Percentiles rank a stretch among this genome's conserved stretches.
These are phyloP conservation scores for Heliornis fulica DNA, from an alignment of 2,113 vertebrate genomes.

Conservation along the genomic window DNA sequence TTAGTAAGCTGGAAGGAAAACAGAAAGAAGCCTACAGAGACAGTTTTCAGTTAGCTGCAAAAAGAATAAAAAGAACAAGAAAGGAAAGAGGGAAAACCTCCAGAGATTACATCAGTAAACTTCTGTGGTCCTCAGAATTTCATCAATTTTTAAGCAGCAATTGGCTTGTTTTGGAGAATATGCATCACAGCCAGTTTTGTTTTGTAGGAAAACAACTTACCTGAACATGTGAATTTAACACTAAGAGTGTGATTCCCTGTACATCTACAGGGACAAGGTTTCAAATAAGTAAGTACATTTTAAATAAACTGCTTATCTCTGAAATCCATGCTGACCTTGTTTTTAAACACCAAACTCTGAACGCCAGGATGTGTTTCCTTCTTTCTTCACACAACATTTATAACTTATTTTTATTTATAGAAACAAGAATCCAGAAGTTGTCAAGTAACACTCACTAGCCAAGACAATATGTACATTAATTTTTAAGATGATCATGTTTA, in stretches of 20 bases:
- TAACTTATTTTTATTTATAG: not conserved
- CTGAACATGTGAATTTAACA: not conserved
- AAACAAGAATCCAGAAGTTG: not conserved
- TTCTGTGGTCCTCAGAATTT: not conserved
- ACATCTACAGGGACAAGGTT: not conserved
- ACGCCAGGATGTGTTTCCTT: not conserved
- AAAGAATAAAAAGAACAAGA: not conserved
- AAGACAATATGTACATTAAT: not conserved
- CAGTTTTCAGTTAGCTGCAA: not conserved
- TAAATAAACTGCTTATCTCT: not conserved
- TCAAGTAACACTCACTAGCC: not conserved
- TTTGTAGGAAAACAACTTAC: not conserved
- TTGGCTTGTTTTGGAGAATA: not conserved
- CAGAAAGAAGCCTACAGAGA: not conserved
- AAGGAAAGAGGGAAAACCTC: not conserved
- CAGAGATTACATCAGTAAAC: not conserved
- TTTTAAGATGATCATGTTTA: not conserved
- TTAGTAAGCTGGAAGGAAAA: not conserved
- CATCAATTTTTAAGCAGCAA: not conserved
- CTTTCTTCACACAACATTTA: not conserved
- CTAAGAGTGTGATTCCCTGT: not conserved
- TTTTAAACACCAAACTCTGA: not conserved
- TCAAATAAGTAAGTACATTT: too few relatives aligned
- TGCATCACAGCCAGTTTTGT: not conserved
- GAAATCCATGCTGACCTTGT: not conserved